Conservation (phyloP, 2,888 invertebrate genomes). For the Nudaria mundana region DNA sequence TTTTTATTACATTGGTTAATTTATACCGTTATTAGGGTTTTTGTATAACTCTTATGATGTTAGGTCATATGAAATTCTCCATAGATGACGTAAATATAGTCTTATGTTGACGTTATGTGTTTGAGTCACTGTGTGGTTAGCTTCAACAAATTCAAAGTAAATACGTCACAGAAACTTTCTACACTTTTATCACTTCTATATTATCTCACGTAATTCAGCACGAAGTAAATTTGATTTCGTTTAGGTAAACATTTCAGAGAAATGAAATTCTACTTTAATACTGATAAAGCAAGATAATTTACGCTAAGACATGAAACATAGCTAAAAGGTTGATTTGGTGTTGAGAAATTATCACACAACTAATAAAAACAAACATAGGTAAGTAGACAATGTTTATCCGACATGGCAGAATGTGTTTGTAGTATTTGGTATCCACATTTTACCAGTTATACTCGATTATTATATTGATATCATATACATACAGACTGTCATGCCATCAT, state of each 20-base stretch:
- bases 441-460: too few species aligned
- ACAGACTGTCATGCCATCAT: too few species aligned
- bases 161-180: conserved; percentile 32
- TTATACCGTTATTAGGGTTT: conserved; percentile 28
- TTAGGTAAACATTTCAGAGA: conserved; percentile 12
- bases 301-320: not conserved
- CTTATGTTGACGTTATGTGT: conserved; percentile 35
- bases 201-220: too few species aligned
- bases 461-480: too few species aligned
- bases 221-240: too few species aligned
- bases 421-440: too few species aligned
- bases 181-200: conserved; percentile 37
- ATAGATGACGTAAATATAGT: conserved; percentile 36
- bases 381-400: too few species aligned
- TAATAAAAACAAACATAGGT: too few species aligned
- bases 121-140: conserved; percentile 40
- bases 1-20: conserved; percentile 31
- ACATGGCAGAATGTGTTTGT: too few species aligned
- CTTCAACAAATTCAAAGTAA: conserved; percentile 7
- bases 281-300: too few species aligned
- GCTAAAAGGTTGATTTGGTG: not conserved
- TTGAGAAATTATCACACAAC: too few species aligned
- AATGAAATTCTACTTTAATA: conserved; percentile 11
- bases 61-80: conserved; percentile 22
- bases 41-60: conserved; percentile 20